A percentile compares a stretch with the other conserved stretches of the same genome.
phyloP scores from a whole-genome alignment of 2,797 vertebrate species.

The Poeciliopsis infans region DNA sequence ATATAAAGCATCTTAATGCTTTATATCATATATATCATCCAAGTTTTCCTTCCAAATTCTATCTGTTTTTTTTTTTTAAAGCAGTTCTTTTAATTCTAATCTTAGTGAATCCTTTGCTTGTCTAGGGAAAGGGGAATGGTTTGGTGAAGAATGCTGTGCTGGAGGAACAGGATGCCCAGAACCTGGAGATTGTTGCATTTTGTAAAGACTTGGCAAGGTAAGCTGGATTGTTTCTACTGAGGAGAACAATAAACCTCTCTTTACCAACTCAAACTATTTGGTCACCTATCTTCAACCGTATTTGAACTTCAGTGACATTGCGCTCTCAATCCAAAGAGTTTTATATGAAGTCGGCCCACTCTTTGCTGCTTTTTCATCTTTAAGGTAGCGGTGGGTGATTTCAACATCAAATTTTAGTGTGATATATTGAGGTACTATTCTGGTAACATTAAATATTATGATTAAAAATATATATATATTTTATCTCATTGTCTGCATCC shows the following conservation, averaged over 20 bases:
- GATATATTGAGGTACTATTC: too few species aligned
- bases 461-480: too few species aligned
- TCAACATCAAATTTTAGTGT: too few species aligned
- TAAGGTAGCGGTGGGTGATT: too few species aligned
- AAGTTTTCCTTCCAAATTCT: neutral
- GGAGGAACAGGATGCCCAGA: conserved; percentile 86
- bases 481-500: too few species aligned
- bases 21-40: neutral
- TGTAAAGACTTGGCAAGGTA: conserved; percentile 90
- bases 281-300: neutral
- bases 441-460: too few species aligned
- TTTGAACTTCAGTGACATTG: neutral
- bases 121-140: conserved; percentile 82
- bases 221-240: conserved; percentile 54
- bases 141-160: conserved; percentile 80
- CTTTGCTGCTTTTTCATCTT: neutral
- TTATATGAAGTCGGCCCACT: neutral
- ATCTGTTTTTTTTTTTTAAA: neutral
- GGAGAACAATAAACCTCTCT: neutral
- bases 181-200: conserved; percentile 91
- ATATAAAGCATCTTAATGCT: neutral
- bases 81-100: neutral
- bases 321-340: neutral
- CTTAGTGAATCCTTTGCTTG: conserved; percentile 27
- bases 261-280: neutral